Conservation (phyloP, 2,113 vertebrate genomes). For the Archocentrus centrarchus region DNA sequence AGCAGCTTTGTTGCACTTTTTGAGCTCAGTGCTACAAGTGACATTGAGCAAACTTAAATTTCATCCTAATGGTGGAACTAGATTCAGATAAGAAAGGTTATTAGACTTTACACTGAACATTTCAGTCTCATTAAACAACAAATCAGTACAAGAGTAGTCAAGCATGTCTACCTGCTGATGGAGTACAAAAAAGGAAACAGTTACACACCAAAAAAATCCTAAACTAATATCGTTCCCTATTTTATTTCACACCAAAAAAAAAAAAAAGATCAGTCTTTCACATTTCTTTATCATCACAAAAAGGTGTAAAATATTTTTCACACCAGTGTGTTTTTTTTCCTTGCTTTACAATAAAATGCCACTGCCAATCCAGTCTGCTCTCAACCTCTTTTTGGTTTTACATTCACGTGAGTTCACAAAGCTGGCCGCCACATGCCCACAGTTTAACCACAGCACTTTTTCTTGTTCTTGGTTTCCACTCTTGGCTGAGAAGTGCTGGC, state of each 20-base stretch:
- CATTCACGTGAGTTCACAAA: not conserved
- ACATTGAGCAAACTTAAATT: not conserved
- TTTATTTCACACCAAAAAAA: not conserved
- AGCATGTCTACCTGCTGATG: not conserved
- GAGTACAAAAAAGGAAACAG: not conserved
- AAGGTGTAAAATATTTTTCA: constrained; percentile 8
- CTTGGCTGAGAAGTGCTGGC: constrained; percentile 8
- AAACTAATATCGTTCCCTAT: not conserved
- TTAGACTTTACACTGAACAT: not conserved
- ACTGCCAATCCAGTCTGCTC: not conserved
- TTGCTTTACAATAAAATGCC: not conserved
- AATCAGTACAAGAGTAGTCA: not conserved
- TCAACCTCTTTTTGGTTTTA: not conserved
- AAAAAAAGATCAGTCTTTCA: not conserved
- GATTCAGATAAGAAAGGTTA: not conserved
- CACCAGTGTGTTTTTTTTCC: not conserved
- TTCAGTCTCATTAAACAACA: not conserved
- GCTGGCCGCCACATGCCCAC: not conserved
- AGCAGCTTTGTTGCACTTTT: not conserved
- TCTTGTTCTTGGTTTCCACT: not conserved
- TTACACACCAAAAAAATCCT: not conserved
- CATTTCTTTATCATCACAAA: not conserved
- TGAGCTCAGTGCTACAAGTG: not conserved
- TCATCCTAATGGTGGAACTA: not conserved
- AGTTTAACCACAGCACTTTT: constrained; percentile 74